These are phyloP conservation scores for Capitella teleta DNA, from an alignment of 1,140 invertebrate genomes.

Conservation along the genomic window DNA sequence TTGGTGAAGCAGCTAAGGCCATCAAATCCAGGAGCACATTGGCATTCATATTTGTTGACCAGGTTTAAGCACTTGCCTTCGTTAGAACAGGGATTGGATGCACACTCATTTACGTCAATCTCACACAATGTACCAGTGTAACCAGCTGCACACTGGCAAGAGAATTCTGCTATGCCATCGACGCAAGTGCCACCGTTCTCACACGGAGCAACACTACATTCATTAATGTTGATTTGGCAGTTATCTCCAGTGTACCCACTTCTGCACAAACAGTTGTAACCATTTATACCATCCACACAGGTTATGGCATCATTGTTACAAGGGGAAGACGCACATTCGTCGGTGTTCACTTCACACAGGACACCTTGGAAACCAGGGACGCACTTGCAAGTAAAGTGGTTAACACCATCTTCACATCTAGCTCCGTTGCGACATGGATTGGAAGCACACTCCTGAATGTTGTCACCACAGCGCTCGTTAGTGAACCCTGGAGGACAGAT, in stretches of 20 bases:
- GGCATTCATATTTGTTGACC: conserved; percentile 58
- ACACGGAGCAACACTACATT: conserved; percentile 8
- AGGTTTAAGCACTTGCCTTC: background rate
- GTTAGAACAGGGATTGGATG: conserved; percentile 61
- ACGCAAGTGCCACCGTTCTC: conserved; percentile 9
- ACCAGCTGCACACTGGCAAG: conserved; percentile 4
- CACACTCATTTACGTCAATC: conserved; percentile 85
- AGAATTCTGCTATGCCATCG: background rate
- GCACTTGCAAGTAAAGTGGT: conserved; percentile 63
- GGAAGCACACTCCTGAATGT: conserved; percentile 55
- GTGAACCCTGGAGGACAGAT: conserved; percentile 7
- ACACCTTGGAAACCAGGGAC: conserved; percentile 21
- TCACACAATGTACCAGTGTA: conserved; percentile 16
- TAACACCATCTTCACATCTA: conserved; percentile 53
- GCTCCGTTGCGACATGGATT: conserved; percentile 19
- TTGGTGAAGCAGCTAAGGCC: conserved; percentile 69
- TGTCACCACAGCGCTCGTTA: conserved; percentile 32
- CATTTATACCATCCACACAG: conserved; percentile 56
- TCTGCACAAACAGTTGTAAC: conserved; percentile 14
- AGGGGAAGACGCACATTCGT: conserved; percentile 22
- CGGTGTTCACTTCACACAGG: conserved; percentile 15
- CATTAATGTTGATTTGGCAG: conserved; percentile 42
- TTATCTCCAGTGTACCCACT: conserved; percentile 66
- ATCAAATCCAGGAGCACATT: conserved; percentile 71
- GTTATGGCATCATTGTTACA: conserved; percentile 44